Evolutionary conservation across 2,113 vertebrate species (phyloP), one percentile per base, ranked within the genome.

Genomic region (Oplegnathus fasciatus): DNA sequence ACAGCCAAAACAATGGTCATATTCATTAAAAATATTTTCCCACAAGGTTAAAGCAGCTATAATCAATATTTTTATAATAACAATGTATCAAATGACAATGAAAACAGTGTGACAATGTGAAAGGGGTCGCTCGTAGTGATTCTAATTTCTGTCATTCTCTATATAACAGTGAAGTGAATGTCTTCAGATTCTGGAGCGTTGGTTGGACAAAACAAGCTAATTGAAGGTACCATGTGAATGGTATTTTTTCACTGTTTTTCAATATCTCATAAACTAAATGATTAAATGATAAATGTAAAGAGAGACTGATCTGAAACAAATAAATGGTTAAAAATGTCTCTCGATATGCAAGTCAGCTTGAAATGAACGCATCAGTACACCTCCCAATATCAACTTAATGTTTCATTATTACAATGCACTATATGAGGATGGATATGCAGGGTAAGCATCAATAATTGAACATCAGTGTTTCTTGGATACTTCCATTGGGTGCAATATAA

Each of bases 361-460:
- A 55, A 57, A 14, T 55, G 7, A 76, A 55, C 4, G 28, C 28
- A 42, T 74, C 57, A 32, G 30, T 32, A 2, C 42, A 66, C 20
- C 24, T 26, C 32, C 32, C 17, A 70, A 30, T 64, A 58, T 34
- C 9, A 62, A 6, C 20, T 84, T 66, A 78, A 75, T 81, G 73
- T 81, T 81, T 84, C 65, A 78, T 85, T 54, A 85, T 85, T 76
- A 78, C 72, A 76, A 6, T 40, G 28, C 15, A 10, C 75, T 55
- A 6, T 74, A 68, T 73, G 54, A 32, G 52, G 58, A 77, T 48
- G 46, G 71, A 54, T 82, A 83, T 54, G 62, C 58, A 18, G 42
- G 37, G 11, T n/a, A 6, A 54, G 34, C 78, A 78, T 86, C 84
- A 88, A 86, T 88, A 78, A 83, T 83, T 91, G 22, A 90, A 70